These are phyloP conservation scores for Stramonita haemastoma DNA, from an alignment of 2,888 invertebrate genomes.

Conservation along the genomic window DNA sequence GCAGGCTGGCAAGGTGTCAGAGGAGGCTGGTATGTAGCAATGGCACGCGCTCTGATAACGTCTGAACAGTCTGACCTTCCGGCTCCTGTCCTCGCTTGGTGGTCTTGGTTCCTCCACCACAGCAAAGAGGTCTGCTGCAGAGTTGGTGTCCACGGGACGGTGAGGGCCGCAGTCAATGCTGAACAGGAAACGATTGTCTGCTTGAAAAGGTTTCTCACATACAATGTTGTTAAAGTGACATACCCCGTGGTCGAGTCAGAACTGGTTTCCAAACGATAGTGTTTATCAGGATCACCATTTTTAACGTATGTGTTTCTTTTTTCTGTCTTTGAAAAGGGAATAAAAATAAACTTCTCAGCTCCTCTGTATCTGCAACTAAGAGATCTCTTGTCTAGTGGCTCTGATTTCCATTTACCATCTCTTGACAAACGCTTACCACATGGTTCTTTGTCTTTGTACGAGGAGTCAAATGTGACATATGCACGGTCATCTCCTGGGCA, in stretches of 20 bases:
- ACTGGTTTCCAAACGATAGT: neutral
- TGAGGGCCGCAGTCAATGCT: neutral
- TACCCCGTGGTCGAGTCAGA: neutral
- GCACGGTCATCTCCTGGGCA: neutral
- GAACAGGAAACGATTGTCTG: neutral
- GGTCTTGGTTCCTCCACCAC: neutral
- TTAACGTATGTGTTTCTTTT: neutral
- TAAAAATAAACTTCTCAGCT: neutral
- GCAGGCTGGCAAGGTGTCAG: conserved; percentile 18
- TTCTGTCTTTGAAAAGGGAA: neutral
- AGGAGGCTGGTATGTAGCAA: neutral
- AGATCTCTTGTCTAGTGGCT: neutral
- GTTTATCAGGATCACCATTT: neutral
- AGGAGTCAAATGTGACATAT: neutral
- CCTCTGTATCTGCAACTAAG: neutral
- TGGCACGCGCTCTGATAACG: neutral
- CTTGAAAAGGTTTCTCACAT: neutral
- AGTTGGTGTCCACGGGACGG: neutral
- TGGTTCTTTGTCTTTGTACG: neutral
- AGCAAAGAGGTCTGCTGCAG: neutral
- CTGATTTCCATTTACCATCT: neutral
- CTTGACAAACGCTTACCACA: neutral
- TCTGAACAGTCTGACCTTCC: neutral
- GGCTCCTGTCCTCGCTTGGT: neutral
- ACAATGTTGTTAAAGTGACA: neutral